Conservation (phyloP, 2,888 invertebrate species). For the Athalia cordata region DNA sequence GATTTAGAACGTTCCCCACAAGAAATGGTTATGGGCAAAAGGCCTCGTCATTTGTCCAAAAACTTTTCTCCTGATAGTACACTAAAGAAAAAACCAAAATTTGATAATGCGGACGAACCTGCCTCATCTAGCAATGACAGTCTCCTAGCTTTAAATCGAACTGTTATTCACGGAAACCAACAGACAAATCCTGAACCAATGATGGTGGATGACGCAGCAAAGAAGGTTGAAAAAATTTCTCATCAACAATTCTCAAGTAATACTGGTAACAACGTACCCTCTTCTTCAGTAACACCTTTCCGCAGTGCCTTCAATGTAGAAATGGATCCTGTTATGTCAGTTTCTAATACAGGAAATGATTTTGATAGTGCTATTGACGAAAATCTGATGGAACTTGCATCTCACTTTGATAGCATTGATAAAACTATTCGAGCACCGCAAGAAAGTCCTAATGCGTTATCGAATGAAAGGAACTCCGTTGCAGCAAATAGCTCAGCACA, state of each 20-base stretch:
- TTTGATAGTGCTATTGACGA: not conserved
- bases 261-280: no score
- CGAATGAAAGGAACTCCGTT: not conserved
- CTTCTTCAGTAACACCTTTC: no score
- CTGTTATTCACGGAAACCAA: not conserved
- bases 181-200: not conserved
- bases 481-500: not conserved
- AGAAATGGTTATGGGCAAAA: not conserved
- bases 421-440: not conserved
- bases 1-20: slow-evolving; percentile 9
- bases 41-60: not conserved
- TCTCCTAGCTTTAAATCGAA: not conserved
- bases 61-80: not conserved
- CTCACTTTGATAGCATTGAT: slow-evolving; percentile 7
- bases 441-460: no score
- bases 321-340: no score
- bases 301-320: no score
- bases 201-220: no score
- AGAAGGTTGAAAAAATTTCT: no score
- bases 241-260: no score
- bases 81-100: slow-evolving; percentile 9
- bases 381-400: not conserved
- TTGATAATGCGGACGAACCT: not conserved
- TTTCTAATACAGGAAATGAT: no score
- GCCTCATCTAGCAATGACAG: not conserved